Evolutionary conservation across 2,113 vertebrate genomes (phyloP), one percentile per base, ranked within the genome.

Genomic region (Cololabis saira): DNA sequence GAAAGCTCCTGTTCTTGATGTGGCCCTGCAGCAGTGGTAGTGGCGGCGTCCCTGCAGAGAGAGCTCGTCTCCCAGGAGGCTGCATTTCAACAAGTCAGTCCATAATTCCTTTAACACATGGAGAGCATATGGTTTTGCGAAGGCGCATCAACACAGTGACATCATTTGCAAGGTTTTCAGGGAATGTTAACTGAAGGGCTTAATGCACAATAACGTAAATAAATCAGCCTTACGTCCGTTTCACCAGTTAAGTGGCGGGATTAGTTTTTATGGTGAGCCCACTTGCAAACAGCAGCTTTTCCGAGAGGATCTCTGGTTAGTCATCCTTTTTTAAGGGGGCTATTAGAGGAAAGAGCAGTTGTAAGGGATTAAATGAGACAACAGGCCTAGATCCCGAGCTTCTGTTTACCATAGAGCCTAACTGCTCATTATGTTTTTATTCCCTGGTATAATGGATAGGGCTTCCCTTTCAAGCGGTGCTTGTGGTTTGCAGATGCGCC

Each of bases 31-130:
- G 77, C 68, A 61, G 76, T 64, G 54, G 22, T 50, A 73, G 42
- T 44, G 56, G 5, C 76, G 18, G 61, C 62, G 22, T 74, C 70
- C 78, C 75, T 15, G 70, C 69, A 81, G 62, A 51, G 59, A 81
- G 54, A 80, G 43, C 61, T 72, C 45, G n/a, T 68, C 60, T 79
- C 80, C 82, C 70, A 64, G 59, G 79, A 78, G 76, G 87, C 77
- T 51, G 75, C 51, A 87, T 90, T 86, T 90, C 86, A 89, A 89
- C 89, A 92, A 86, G 88, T 92, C 84, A 47, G 79, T 42, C 81
- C 82, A 53, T 92, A 87, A 92, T 90, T 92, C 78, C 52, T 92
- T 89, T 88, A 90, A 81, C 91, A 92, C 91, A 88, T 91, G 85
- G 72, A 76, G 78, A 82, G 58, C 61, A 57, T 56, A 44, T 61